Conservation (phyloP, 2,797 vertebrate genomes). For the Ceyx erithaca region DNA sequence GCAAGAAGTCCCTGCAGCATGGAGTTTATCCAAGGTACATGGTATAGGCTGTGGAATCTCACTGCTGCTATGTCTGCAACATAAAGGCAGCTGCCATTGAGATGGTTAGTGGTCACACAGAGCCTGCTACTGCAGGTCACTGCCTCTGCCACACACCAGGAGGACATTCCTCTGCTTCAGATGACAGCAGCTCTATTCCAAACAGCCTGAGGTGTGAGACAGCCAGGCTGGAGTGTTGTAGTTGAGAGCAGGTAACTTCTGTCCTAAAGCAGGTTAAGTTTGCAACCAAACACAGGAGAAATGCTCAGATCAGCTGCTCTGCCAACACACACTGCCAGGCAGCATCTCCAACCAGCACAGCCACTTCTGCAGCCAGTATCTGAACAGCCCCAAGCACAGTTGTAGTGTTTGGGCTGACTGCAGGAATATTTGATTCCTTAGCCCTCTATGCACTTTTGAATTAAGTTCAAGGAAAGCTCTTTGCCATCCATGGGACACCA, state of each 20-base stretch:
- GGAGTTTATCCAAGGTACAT: not conserved
- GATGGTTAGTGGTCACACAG: fast-evolving
- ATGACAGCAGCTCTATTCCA: not conserved
- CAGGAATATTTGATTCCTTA: not conserved
- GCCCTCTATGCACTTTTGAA: not conserved
- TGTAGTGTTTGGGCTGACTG: not conserved
- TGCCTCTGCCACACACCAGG: not conserved
- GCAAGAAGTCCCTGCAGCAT: not conserved
- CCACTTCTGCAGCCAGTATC: not conserved
- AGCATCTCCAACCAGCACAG: not conserved
- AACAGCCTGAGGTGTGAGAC: fast-evolving
- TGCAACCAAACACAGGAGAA: not conserved
- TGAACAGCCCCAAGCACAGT: not conserved
- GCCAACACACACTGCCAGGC: fast-evolving
- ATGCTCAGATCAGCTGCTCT: not conserved
- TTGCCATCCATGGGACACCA: constrained; percentile 4
- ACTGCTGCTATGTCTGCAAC: not conserved
- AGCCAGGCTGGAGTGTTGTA: not conserved
- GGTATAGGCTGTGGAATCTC: not conserved
- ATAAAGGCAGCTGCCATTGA: not conserved
- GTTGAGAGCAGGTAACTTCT: not conserved
- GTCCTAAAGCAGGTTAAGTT: not conserved
- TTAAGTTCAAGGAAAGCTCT: not conserved
- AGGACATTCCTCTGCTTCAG: not conserved
- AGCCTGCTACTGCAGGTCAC: not conserved